phyloP scores from a whole-genome alignment of 2,113 vertebrate genomes.

The Oreochromis niloticus region DNA sequence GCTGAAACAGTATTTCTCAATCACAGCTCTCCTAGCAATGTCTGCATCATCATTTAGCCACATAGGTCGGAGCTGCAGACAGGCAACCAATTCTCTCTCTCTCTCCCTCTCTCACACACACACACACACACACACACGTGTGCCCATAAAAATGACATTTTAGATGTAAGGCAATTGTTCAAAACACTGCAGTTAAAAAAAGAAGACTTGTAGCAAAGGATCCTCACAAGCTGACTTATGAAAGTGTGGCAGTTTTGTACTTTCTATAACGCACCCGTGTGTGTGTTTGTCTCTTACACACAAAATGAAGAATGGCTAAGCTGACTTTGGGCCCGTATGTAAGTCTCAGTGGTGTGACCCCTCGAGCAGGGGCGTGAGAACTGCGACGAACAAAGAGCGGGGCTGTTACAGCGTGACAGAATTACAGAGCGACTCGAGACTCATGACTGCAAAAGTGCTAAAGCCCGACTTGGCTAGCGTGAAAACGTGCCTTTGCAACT shows the following conservation, averaged over 20 bases:
- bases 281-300: background rate
- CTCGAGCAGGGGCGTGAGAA: conserved; percentile 60
- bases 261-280: background rate
- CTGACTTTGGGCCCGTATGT: conserved; percentile 28
- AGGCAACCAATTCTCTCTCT: background rate
- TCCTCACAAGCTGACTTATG: background rate
- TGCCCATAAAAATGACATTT: background rate
- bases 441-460: conserved; percentile 32
- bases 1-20: conserved; percentile 10
- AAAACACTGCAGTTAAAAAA: background rate
- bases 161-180: background rate
- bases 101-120: too few relatives aligned
- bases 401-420: conserved; percentile 61
- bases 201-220: background rate
- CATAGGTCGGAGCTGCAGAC: conserved; percentile 10
- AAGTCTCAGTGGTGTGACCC: conserved; percentile 55
- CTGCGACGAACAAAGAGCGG: conserved; percentile 43
- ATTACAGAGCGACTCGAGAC: conserved; percentile 53
- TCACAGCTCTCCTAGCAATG: background rate
- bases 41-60: conserved; percentile 40
- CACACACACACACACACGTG: accelerated
- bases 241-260: background rate
- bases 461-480: conserved; percentile 2
- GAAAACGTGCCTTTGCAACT: conserved; percentile 10
- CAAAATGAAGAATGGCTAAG: conserved; percentile 4